Evolutionary conservation across 2,113 vertebrate species (phyloP), one percentile per base, ranked within the genome.

Genomic region (Tichodroma muraria): DNA sequence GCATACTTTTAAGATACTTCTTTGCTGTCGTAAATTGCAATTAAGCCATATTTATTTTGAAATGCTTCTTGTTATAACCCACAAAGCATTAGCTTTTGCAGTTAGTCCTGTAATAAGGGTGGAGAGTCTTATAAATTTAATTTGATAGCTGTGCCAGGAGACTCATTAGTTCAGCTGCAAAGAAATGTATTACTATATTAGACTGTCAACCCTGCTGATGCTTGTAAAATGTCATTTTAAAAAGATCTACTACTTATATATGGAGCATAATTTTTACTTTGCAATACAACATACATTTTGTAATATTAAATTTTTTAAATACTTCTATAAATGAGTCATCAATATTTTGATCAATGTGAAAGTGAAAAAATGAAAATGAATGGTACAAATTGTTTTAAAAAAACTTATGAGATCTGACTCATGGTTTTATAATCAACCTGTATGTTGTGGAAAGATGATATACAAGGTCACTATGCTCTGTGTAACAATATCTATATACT

Each of bases 101-200:
- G 93, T 97, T 97, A 97, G 95, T 88, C 71, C 80, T 96, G 64
- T 98, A 97, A 97, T 97, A 97, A 97, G 96, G 94, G 95, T 97
- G 89, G 94, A 97, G 97, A 98, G 96, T 97, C 96, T 97, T 98
- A 97, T 97, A 98, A 97, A 98, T 98, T 97, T 98, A 97, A 97
- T 98, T 97, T 97, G 97, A 97, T 97, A 96, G 95, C 96, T 97
- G 84, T 94, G 90, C 97, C 96, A 95, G 91, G 97, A 97, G 97
- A 92, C 96, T 97, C 97, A 97, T 98, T 98, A 98, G 98, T 98
- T 98, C 90, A 95, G 95, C 96, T 93, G 95, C 78, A 83, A 95
- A 97, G 96, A 97, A 97, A 97, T 97, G 93, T 92, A 95, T 96
- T 94, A 93, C 91, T 95, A 19, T 92, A 97, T 98, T 98, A 97